A percentile compares a stretch with the other conserved stretches of the same genome.
Evolutionary conservation across 1,140 invertebrate species (phyloP).

Genomic region (Pteromalus puparum): DNA sequence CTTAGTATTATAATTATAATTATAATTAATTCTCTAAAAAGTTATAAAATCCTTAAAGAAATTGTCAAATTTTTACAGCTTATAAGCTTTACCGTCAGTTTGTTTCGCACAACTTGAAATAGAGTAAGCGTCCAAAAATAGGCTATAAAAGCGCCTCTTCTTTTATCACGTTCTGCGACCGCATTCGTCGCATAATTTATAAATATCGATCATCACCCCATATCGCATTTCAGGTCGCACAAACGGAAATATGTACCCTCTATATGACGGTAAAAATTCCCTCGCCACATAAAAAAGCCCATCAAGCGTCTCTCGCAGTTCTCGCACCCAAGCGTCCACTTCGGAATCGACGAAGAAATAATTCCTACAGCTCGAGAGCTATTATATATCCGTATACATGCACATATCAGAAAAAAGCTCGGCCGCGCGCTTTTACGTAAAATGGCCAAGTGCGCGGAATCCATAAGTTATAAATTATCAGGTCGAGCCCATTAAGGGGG

Average conservation of each 20-base stretch:
- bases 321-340: background rate
- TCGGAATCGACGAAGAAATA: background rate
- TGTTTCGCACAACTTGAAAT: too few relatives aligned
- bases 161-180: too few relatives aligned
- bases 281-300: background rate
- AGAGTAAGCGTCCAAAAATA: too few relatives aligned
- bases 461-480: constrained; percentile 35
- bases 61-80: too few relatives aligned
- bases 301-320: background rate
- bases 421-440: background rate
- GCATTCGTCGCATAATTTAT: background rate
- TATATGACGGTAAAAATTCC: background rate
- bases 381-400: background rate
- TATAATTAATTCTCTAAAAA: too few relatives aligned
- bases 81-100: too few relatives aligned
- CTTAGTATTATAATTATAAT: too few relatives aligned
- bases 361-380: background rate
- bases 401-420: constrained; percentile 3
- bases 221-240: background rate
- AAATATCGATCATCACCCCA: background rate
- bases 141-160: too few relatives aligned
- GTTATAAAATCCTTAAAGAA: too few relatives aligned
- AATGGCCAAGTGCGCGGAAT: background rate
- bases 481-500: constrained; percentile 25
- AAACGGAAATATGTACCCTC: background rate